phyloP scores from a whole-genome alignment of 2,888 invertebrate species.

The Sycophila texana region DNA sequence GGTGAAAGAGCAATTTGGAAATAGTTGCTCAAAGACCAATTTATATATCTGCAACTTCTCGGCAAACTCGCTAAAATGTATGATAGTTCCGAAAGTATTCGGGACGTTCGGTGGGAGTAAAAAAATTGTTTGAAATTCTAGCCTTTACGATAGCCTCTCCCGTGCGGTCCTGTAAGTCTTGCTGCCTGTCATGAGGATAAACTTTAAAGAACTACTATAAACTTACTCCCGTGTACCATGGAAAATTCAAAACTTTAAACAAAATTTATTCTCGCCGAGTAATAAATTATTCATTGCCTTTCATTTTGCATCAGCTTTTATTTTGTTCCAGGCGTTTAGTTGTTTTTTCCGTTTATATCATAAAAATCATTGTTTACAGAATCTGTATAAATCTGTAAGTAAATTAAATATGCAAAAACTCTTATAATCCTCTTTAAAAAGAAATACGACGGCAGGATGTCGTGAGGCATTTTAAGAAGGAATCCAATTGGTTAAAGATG shows the following conservation, averaged over 20 bases:
- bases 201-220: conserved; percentile 46
- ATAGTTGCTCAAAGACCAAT: conserved; percentile 29
- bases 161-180: conserved; percentile 16
- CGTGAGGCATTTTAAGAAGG: too few species aligned
- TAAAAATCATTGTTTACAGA: neutral
- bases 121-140: conserved; percentile 52
- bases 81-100: conserved; percentile 48
- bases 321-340: too few species aligned
- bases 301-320: too few species aligned
- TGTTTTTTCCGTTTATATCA: neutral
- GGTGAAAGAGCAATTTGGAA: conserved; percentile 28
- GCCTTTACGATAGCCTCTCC: conserved; percentile 36
- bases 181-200: conserved; percentile 31
- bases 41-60: conserved; percentile 15
- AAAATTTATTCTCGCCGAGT: conserved; percentile 15
- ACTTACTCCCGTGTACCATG: conserved; percentile 24
- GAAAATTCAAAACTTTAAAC: conserved; percentile 18
- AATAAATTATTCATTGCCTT: conserved; percentile 34
- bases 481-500: too few species aligned
- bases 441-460: too few species aligned
- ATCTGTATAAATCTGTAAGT: too few species aligned
- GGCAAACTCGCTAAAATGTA: conserved; percentile 19
- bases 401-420: too few species aligned
- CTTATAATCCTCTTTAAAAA: too few species aligned
- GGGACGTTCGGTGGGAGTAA: conserved; percentile 26